Evolutionary conservation across 2,888 invertebrate species (phyloP).

Genomic region (Psylliodes chrysocephalus): DNA sequence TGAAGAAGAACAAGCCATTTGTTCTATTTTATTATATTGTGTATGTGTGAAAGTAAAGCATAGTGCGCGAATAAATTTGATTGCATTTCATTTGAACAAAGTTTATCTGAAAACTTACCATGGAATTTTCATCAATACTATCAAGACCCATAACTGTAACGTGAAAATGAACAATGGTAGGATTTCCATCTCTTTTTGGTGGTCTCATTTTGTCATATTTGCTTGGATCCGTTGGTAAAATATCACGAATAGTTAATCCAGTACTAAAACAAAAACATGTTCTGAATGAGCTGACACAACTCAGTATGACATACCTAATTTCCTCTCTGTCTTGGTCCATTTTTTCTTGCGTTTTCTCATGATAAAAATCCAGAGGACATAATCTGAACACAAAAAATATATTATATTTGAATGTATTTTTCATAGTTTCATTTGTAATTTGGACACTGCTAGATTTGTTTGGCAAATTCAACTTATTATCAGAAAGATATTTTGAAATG

Average conservation of each 20-base stretch:
- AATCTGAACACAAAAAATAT: constrained; percentile 49
- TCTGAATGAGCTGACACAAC: constrained; percentile 7
- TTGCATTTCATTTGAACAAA: too few species aligned
- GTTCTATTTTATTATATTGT: too few species aligned
- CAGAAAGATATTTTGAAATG: too few species aligned
- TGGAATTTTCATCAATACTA: constrained; percentile 94
- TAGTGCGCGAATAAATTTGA: too few species aligned
- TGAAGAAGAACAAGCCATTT: too few species aligned
- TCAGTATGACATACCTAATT: constrained; percentile 51
- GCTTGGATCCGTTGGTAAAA: constrained; percentile 86
- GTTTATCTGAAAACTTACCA: constrained; percentile 72
- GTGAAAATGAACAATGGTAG: constrained; percentile 90
- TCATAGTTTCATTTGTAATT: too few species aligned
- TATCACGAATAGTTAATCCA: constrained; percentile 83
- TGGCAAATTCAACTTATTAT: too few species aligned
- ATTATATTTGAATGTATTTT: too few species aligned
- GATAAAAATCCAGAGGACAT: constrained; percentile 56
- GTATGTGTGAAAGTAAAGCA: too few species aligned
- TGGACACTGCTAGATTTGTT: too few species aligned
- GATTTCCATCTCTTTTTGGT: constrained; percentile 88
- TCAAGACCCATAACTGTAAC: constrained; percentile 95
- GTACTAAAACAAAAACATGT: constrained; percentile 65
- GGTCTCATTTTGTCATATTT: constrained; percentile 94
- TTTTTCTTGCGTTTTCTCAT: constrained; percentile 52
- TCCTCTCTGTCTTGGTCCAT: constrained; percentile 51